A percentile compares a stretch with the other conserved stretches of the same genome.
Conservation (phyloP, 1,140 invertebrate species). For the Dolichoris vasculosae region DNA sequence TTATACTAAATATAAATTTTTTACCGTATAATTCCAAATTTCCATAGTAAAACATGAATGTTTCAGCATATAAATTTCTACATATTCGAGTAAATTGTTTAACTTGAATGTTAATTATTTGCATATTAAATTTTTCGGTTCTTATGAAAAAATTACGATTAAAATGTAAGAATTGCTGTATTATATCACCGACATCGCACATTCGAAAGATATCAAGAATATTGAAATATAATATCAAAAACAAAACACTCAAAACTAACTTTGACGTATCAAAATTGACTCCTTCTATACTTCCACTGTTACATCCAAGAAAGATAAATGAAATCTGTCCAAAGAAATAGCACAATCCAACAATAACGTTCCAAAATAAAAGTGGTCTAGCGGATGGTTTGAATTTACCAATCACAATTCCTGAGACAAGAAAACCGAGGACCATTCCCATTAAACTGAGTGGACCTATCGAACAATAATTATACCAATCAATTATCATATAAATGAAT, state of each 20-base stretch:
- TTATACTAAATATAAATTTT: no score
- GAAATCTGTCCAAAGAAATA: constrained; percentile 74
- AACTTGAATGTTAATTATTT: no score
- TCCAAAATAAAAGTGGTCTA: constrained; percentile 78
- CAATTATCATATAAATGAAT: neutral
- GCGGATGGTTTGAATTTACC: constrained; percentile 79
- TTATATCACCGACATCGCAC: neutral
- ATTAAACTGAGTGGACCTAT: constrained; percentile 75
- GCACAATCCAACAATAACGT: constrained; percentile 77
- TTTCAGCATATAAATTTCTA: no score
- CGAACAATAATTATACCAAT: constrained; percentile 36
- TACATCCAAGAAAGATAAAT: constrained; percentile 78
- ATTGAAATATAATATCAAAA: neutral
- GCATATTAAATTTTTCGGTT: neutral
- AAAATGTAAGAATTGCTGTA: no score
- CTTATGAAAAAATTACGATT: no score
- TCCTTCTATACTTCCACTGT: constrained; percentile 67
- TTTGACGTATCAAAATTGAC: constrained; percentile 64
- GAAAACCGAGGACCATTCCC: constrained; percentile 79
- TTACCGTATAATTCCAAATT: no score
- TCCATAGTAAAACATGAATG: no score
- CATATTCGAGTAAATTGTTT: no score
- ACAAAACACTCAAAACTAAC: constrained; percentile 63
- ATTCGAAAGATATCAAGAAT: neutral
- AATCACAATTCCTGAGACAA: constrained; percentile 78